Conservation (phyloP, 2,888 invertebrate species). For the Chesias legatella region DNA sequence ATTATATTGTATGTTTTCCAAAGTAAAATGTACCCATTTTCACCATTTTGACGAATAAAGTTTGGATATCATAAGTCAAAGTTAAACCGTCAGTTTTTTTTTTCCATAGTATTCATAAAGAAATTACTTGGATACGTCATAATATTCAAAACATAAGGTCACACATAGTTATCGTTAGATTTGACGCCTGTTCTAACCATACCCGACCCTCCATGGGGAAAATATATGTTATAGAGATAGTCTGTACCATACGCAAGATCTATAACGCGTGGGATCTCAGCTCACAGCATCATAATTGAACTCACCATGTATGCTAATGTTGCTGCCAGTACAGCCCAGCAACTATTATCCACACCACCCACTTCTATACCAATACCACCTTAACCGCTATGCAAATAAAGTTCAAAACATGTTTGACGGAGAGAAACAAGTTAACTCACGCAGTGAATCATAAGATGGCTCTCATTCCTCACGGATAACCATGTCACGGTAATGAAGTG, state of each 20-base stretch:
- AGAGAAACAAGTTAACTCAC: conserved; percentile 16
- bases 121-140: too few species aligned
- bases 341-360: conserved; percentile 13
- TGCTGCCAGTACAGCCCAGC: conserved; percentile 32
- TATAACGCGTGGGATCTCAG: conserved; percentile 42
- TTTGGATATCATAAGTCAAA: too few species aligned
- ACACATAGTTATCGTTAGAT: too few species aligned
- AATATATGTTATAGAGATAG: too few species aligned
- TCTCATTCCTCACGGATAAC: conserved; percentile 21
- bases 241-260: conserved; percentile 34
- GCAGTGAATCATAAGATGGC: conserved; percentile 28
- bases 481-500: conserved; percentile 20
- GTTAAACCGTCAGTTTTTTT: too few species aligned
- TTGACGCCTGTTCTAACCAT: too few species aligned
- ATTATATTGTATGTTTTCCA: too few species aligned
- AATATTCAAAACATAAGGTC: too few species aligned
- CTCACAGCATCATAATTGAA: conserved; percentile 54
- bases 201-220: too few species aligned
- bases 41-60: too few species aligned
- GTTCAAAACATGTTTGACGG: conserved; percentile 6
- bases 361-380: conserved; percentile 5
- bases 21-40: too few species aligned
- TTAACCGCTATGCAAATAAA: conserved; percentile 5
- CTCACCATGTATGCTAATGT: conserved; percentile 55
- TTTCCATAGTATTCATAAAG: too few species aligned